These are phyloP conservation scores for Olivierus martensii DNA, from an alignment of 1,140 invertebrate genomes.

Conservation along the genomic window DNA sequence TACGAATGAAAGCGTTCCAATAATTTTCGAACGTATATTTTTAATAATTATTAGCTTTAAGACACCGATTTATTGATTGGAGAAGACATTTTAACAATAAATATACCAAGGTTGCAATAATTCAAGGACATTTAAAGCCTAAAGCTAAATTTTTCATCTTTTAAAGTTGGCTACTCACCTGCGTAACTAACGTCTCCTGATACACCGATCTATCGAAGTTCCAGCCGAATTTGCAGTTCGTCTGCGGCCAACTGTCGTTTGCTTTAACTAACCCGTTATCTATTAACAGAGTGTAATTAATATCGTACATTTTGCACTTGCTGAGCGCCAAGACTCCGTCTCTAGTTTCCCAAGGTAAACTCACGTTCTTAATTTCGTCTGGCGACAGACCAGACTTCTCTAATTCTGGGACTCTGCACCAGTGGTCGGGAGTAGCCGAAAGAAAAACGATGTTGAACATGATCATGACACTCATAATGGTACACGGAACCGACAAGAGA, in stretches of 20 bases:
- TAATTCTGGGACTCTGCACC: constrained; percentile 57
- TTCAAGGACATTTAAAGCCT: too few relatives aligned
- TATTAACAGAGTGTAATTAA: constrained; percentile 14
- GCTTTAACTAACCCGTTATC: not conserved
- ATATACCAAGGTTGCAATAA: too few relatives aligned
- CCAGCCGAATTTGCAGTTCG: constrained; percentile 15
- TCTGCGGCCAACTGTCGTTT: constrained; percentile 25
- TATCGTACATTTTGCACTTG: constrained; percentile 16
- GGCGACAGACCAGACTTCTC: constrained; percentile 23
- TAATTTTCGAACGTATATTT: too few relatives aligned
- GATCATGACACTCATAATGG: constrained; percentile 49
- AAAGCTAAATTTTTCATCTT: too few relatives aligned
- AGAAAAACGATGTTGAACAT: constrained; percentile 62
- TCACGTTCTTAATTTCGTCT: not conserved
- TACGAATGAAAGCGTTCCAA: too few relatives aligned
- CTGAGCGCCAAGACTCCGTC: not conserved
- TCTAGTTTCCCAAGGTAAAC: not conserved
- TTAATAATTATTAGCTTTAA: too few relatives aligned
- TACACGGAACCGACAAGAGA: constrained; percentile 55
- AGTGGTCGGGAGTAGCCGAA: constrained; percentile 61
- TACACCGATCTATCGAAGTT: too few relatives aligned
- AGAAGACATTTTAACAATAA: too few relatives aligned
- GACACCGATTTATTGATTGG: too few relatives aligned
- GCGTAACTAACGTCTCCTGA: too few relatives aligned
- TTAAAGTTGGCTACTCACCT: too few relatives aligned